phyloP scores from a whole-genome alignment of 2,797 vertebrate genomes.

The Eutrigla gurnardus region DNA sequence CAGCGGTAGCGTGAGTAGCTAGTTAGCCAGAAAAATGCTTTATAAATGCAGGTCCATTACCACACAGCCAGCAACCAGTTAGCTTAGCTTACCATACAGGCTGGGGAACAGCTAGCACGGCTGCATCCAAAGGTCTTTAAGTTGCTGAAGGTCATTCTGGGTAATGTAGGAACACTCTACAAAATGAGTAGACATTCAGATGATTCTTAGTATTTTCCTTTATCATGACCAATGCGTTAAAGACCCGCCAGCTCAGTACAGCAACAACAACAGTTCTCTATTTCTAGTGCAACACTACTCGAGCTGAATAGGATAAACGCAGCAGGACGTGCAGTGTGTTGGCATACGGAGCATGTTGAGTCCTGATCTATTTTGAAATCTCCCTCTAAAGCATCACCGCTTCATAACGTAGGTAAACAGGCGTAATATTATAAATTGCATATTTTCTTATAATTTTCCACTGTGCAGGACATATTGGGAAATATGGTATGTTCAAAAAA shows the following conservation, averaged over 20 bases:
- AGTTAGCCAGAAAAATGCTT: too few species aligned
- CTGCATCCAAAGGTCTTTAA: not conserved
- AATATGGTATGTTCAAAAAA: constrained; percentile 60
- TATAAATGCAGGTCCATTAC: too few species aligned
- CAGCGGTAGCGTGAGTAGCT: too few species aligned
- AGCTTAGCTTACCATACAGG: constrained; percentile 2
- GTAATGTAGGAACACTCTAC: not conserved
- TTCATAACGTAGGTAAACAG: constrained; percentile 59
- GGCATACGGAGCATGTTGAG: constrained; percentile 21
- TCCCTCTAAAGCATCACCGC: constrained; percentile 37
- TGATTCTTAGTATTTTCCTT: not conserved
- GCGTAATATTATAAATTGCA: constrained; percentile 40
- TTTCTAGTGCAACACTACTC: constrained; percentile 19
- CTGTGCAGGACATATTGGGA: constrained; percentile 38
- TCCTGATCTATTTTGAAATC: constrained; percentile 45
- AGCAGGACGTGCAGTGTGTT: not conserved
- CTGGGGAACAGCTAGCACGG: not conserved
- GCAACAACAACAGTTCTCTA: constrained; percentile 1
- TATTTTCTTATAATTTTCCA: constrained; percentile 51
- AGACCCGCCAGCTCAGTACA: not conserved
- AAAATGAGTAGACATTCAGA: not conserved
- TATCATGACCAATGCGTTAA: not conserved
- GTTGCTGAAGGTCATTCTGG: not conserved
- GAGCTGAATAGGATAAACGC: constrained; percentile 21
- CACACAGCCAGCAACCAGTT: not conserved